A percentile compares a stretch with the other conserved stretches of the same genome.
phyloP scores from a whole-genome alignment of 1,140 invertebrate genomes.

The Cyphomyrmex costatus region DNA sequence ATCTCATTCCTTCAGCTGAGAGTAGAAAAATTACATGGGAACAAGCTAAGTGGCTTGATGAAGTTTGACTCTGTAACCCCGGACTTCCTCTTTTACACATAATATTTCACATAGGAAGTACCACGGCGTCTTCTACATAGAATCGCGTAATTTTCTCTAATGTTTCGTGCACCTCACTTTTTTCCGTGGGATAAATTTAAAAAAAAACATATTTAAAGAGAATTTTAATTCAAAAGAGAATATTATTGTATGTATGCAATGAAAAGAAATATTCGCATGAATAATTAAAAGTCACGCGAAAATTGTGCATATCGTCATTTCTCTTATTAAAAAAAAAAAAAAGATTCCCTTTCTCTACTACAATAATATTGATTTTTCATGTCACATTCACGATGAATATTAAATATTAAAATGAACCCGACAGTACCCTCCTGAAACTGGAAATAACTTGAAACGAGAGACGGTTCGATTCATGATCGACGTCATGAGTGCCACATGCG shows the following conservation, averaged over 20 bases:
- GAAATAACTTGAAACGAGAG: slow-evolving; percentile 10
- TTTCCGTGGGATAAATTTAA: not conserved
- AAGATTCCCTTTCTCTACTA: not conserved
- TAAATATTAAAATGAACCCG: not conserved
- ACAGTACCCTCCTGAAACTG: not conserved
- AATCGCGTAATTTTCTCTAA: slow-evolving; percentile 9
- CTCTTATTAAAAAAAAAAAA: not conserved
- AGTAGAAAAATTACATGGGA: slow-evolving; percentile 14
- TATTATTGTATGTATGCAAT: not conserved
- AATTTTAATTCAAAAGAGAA: not conserved
- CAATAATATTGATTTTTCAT: slow-evolving; percentile 21
- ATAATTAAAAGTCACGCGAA: slow-evolving; percentile 24
- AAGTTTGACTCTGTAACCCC: slow-evolving; percentile 10
- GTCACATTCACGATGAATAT: not conserved
- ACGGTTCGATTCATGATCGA: not conserved
- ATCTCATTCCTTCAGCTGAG: not conserved
- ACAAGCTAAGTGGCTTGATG: slow-evolving; percentile 27
- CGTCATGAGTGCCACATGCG: not conserved
- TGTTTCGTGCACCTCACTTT: not conserved
- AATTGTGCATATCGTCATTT: not conserved
- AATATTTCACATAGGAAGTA: not conserved
- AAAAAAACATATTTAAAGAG: not conserved
- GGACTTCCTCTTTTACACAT: not conserved
- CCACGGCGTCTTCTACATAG: not conserved
- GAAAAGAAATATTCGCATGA: not conserved